phyloP scores from a whole-genome alignment of 2,888 invertebrate genomes.

The Plebejus argus region DNA sequence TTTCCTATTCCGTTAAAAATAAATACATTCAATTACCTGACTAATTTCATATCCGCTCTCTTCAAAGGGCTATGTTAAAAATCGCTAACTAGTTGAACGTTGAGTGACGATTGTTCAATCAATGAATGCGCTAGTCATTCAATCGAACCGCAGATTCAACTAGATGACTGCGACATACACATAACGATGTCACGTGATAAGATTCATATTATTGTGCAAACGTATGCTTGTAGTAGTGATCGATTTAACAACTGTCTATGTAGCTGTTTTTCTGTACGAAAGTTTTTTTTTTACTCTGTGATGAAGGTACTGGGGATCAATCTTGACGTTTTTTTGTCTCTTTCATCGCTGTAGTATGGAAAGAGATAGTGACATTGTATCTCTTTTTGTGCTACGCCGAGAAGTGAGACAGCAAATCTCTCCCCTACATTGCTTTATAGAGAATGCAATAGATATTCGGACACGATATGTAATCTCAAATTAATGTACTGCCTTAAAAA shows the following conservation, averaged over 20 bases:
- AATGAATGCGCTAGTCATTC: too few relatives aligned
- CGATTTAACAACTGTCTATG: too few relatives aligned
- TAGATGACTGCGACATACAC: too few relatives aligned
- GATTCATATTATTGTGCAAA: too few relatives aligned
- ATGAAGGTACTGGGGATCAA: not conserved
- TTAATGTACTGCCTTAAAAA: slow-evolving; percentile 23
- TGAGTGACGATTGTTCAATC: too few relatives aligned
- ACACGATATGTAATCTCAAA: slow-evolving; percentile 15
- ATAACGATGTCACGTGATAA: too few relatives aligned
- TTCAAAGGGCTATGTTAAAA: too few relatives aligned
- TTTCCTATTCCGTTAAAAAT: too few relatives aligned
- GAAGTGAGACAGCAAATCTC: not conserved
- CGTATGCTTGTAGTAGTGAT: not conserved
- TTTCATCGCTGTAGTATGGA: not conserved
- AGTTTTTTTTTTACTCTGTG: not conserved
- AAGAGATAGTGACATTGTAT: not conserved
- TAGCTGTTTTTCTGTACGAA: not conserved
- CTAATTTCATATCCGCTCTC: too few relatives aligned
- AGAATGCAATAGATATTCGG: slow-evolving; percentile 13
- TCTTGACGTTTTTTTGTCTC: not conserved
- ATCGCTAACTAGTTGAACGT: too few relatives aligned
- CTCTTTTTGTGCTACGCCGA: not conserved
- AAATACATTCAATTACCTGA: too few relatives aligned
- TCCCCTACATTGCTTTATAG: slow-evolving; percentile 19
- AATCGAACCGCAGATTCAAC: too few relatives aligned